Conservation (phyloP, 92 coral and sea anemone species). For the Epizoanthus scotinus region DNA sequence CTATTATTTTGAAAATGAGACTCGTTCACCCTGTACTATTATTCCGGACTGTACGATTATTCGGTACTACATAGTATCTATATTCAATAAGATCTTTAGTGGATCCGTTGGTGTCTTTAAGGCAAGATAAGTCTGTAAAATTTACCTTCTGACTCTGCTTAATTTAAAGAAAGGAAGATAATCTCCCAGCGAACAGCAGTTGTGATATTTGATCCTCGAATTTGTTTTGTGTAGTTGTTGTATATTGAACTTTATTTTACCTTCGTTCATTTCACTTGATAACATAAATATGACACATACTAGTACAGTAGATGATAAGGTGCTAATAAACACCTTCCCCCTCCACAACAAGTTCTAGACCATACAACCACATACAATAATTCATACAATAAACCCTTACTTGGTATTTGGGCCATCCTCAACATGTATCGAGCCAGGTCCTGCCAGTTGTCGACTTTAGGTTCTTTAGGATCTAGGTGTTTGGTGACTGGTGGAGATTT, state of each 20-base stretch:
- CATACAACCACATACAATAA: too few species aligned
- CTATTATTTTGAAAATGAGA: too few species aligned
- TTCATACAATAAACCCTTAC: not conserved
- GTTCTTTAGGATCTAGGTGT: not conserved
- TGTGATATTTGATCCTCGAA: constrained; percentile 20
- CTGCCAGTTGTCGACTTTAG: not conserved
- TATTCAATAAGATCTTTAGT: constrained; percentile 20
- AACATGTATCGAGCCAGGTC: constrained; percentile 1
- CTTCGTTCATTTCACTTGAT: too few species aligned
- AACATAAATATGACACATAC: too few species aligned
- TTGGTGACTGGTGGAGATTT: not conserved
- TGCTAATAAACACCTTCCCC: too few species aligned
- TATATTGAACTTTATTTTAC: too few species aligned
- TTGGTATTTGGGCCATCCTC: constrained; percentile 13
- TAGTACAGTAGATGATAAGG: too few species aligned
- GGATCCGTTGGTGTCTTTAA: constrained; percentile 37
- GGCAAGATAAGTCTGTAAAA: constrained; percentile 20
- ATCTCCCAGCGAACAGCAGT: constrained; percentile 18
- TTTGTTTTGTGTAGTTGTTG: too few species aligned
- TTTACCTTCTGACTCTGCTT: constrained; percentile 17
- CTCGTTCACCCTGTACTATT: too few species aligned
- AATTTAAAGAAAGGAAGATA: constrained; percentile 10
- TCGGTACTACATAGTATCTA: too few species aligned
- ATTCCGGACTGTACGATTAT: too few species aligned
- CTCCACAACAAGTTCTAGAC: too few species aligned